phyloP scores from a whole-genome alignment of 2,888 invertebrate species.

The Diarsia rubi region DNA sequence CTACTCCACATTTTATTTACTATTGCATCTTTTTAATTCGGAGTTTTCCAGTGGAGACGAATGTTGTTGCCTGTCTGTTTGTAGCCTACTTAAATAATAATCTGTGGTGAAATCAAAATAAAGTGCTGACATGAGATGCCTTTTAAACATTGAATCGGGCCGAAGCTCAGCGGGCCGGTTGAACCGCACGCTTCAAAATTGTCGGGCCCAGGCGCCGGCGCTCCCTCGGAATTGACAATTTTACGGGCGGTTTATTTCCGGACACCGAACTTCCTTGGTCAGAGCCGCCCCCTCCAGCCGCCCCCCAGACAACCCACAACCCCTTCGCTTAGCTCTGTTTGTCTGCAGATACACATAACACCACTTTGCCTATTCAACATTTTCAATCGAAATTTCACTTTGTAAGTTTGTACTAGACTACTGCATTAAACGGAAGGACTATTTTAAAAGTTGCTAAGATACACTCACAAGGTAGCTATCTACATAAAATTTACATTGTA shows the following conservation, averaged over 20 bases:
- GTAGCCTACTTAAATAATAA: slow-evolving; percentile 46
- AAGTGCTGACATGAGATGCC: slow-evolving; percentile 69
- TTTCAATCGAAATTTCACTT: slow-evolving; percentile 42
- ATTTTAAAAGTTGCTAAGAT: slow-evolving; percentile 62
- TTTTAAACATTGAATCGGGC: slow-evolving; percentile 72
- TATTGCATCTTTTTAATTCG: slow-evolving; percentile 55
- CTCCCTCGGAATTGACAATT: slow-evolving; percentile 92
- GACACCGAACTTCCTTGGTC: slow-evolving; percentile 90
- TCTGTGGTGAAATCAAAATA: slow-evolving; percentile 55
- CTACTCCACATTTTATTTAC: slow-evolving; percentile 62
- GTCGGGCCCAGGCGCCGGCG: slow-evolving; percentile 83
- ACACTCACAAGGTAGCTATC: slow-evolving; percentile 78
- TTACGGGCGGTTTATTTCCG: slow-evolving; percentile 93
- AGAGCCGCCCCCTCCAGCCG: slow-evolving; percentile 77
- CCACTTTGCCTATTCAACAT: slow-evolving; percentile 36
- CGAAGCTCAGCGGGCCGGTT: slow-evolving; percentile 68
- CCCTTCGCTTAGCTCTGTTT: slow-evolving; percentile 78
- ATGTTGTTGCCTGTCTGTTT: slow-evolving; percentile 19
- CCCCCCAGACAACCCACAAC: slow-evolving; percentile 74
- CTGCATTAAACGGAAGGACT: slow-evolving; percentile 57
- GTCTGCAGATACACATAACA: slow-evolving; percentile 71
- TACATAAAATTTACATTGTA: slow-evolving; percentile 90
- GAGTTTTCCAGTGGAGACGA: slow-evolving; percentile 30
- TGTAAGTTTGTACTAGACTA: slow-evolving; percentile 46
- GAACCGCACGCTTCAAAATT: slow-evolving; percentile 81